phyloP scores from a whole-genome alignment of 2,888 invertebrate species.

The Eupithecia exiguata region DNA sequence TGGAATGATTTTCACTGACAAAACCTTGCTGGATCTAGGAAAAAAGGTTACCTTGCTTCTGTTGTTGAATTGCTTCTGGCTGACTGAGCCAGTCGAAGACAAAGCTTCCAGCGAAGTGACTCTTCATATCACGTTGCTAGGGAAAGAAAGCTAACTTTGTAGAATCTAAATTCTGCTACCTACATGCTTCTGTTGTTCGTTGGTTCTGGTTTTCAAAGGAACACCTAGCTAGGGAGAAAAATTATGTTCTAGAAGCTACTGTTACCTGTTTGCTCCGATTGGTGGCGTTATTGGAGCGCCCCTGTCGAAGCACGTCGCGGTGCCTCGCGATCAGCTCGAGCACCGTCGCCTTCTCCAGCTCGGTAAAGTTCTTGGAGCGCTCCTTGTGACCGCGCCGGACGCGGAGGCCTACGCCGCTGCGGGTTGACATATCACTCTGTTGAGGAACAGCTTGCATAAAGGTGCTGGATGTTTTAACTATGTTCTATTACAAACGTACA shows the following conservation, averaged over 20 bases:
- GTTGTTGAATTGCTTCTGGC: too few species aligned
- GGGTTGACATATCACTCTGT: constrained; percentile 80
- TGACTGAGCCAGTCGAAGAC: too few species aligned
- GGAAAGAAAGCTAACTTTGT: not conserved
- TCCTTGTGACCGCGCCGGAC: constrained; percentile 82
- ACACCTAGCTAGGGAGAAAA: not conserved
- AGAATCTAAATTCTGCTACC: not conserved
- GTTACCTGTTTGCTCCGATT: constrained; percentile 80
- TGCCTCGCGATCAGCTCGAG: constrained; percentile 79
- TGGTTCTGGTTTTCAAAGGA: too few species aligned
- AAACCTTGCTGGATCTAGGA: too few species aligned
- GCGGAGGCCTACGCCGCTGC: constrained; percentile 70
- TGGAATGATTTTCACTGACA: too few species aligned
- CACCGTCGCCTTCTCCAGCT: constrained; percentile 80
- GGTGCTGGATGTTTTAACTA: not conserved
- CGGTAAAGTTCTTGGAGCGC: constrained; percentile 82
- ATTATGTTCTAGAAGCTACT: not conserved
- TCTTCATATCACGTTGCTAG: too few species aligned
- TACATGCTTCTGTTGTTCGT: too few species aligned
- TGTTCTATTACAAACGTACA: not conserved
- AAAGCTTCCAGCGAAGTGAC: too few species aligned
- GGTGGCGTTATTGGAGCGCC: constrained; percentile 81
- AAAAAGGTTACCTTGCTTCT: too few species aligned
- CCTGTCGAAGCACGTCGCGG: constrained; percentile 81
- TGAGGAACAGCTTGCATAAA: constrained; percentile 15